Conservation (phyloP, 2,888 invertebrate species). For the Oasisia sp. region DNA sequence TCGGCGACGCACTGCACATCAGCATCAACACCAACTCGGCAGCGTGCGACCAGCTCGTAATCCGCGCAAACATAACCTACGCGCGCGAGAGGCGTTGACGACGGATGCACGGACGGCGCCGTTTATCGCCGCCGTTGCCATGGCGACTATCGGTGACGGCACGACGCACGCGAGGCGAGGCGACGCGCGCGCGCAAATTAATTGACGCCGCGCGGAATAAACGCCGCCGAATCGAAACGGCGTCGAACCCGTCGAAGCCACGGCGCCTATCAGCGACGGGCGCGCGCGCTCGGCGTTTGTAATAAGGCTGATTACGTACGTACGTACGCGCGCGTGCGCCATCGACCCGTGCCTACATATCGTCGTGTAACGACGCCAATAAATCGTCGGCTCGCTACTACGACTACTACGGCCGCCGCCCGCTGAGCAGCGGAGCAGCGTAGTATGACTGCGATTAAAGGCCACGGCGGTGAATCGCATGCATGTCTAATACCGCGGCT, state of each 20-base stretch:
- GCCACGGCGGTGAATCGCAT: neutral
- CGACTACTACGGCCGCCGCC: neutral
- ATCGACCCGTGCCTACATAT: neutral
- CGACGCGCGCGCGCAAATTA: neutral
- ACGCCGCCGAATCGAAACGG: neutral
- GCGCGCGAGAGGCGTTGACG: neutral
- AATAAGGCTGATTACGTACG: slow-evolving; percentile 12
- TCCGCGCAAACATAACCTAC: neutral
- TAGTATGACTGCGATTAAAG: slow-evolving; percentile 1
- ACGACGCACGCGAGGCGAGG: neutral
- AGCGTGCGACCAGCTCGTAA: neutral
- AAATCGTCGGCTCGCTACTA: neutral
- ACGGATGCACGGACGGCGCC: neutral
- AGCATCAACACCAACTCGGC: neutral
- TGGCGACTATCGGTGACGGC: slow-evolving; percentile 17
- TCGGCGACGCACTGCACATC: neutral
- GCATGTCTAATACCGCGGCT: neutral
- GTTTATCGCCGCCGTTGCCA: slow-evolving; percentile 9
- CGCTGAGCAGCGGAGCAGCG: neutral
- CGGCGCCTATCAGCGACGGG: neutral
- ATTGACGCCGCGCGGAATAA: slow-evolving; percentile 13
- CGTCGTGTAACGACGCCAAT: neutral
- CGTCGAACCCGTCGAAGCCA: neutral
- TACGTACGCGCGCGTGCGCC: neutral
- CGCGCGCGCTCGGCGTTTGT: neutral